Percentiles rank a stretch among this genome's conserved stretches.
Evolutionary conservation across 2,797 vertebrate genomes (phyloP).

Genomic region (Helarctos malayanus): DNA sequence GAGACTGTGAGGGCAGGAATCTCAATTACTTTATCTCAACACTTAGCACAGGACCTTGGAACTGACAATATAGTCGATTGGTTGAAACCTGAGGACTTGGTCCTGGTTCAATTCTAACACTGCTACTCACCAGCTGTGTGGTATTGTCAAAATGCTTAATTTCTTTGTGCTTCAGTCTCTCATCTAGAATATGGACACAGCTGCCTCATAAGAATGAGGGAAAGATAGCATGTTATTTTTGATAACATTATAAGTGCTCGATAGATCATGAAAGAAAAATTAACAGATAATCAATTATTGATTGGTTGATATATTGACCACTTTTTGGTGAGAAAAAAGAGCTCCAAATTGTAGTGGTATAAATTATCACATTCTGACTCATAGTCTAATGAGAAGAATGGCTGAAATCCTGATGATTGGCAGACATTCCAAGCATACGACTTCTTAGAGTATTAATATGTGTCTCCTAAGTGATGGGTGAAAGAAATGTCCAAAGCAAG

Average conservation of each 20-base stretch:
- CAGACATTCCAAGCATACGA: neutral
- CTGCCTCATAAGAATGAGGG: neutral
- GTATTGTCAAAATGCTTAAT: neutral
- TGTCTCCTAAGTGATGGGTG: neutral
- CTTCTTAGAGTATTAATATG: constrained; percentile 28
- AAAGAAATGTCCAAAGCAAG: constrained; percentile 9
- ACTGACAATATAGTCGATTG: neutral
- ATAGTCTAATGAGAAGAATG: neutral
- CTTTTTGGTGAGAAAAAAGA: constrained; percentile 22
- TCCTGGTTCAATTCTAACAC: neutral
- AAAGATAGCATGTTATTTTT: neutral
- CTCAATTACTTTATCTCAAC: neutral
- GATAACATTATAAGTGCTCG: neutral
- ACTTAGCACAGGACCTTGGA: neutral
- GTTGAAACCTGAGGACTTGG: neutral
- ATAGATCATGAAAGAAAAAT: constrained; percentile 1
- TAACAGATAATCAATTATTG: neutral
- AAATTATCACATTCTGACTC: constrained; percentile 49
- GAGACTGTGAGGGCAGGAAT: neutral
- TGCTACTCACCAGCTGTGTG: neutral
- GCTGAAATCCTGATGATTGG: constrained; percentile 34
- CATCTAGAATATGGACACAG: neutral
- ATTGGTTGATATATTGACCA: neutral
- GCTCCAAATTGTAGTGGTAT: neutral
- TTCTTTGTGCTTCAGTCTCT: neutral